Base-by-base conservation (phyloP, 30 jellyfish, hydroid and myxozoan species). In the Turritopsis dohrnii region DNA sequence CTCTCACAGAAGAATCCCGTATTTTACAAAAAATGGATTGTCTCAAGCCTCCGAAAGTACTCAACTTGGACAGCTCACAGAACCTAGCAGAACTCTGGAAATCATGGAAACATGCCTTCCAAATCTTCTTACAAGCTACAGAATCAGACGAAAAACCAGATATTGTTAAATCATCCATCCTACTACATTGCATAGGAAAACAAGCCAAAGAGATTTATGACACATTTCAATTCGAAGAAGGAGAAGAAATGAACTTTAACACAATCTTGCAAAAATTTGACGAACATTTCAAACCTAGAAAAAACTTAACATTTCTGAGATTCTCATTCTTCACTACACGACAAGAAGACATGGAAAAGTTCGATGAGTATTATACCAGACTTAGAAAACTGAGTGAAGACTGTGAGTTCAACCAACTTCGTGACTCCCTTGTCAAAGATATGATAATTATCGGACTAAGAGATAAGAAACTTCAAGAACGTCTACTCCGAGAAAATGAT, bases 231-330 rank as follows among this genome's bases (percentile, higher is more conserved):
- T n/a, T n/a, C n/a, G n/a, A n/a, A n/a, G n/a, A n/a, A n/a, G n/a
- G n/a, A n/a, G n/a, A n/a, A n/a, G n/a, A n/a, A n/a, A n/a, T n/a
- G n/a, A n/a, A n/a, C n/a, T n/a, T n/a, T n/a, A n/a, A n/a, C n/a
- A n/a, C n/a, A n/a, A n/a, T n/a, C n/a, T n/a, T n/a, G n/a, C n/a
- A n/a, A n/a, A n/a, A n/a, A n/a, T n/a, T n/a, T n/a, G n/a, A n/a
- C n/a, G n/a, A n/a, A n/a, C 81, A 86, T 89, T 86, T 84, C 65
- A 71, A 77, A 52, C 94, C 86, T 71, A 71, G 94, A 81, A 80
- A 80, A 74, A 86, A 86, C 72, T 66, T 85, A 29, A 79, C 86
- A 0, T 86, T 86, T 81, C 53, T 79, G 69, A 79, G 94, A 81
- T 86, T 53, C 69, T 21, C 85, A n/a, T 86, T 87, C 83, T 82